These are phyloP conservation scores for Ephialtes manifestator DNA, from an alignment of 2,888 invertebrate species.

Conservation along the genomic window DNA sequence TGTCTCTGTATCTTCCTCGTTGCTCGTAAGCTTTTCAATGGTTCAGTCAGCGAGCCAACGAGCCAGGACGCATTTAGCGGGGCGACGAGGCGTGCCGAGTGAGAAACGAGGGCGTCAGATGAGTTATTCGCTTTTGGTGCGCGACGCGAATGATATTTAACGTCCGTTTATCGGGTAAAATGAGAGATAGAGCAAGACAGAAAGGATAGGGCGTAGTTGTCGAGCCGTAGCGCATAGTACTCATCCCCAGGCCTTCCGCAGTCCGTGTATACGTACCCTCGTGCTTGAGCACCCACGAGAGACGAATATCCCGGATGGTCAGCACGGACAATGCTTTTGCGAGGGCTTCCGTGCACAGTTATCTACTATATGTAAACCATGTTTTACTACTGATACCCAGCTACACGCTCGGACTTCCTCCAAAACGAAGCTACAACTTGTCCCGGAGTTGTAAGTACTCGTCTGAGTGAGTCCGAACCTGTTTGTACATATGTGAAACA, in stretches of 20 bases:
- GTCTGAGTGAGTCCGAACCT: conserved; percentile 35
- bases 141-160: conserved; percentile 74
- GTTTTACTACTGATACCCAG: conserved; percentile 44
- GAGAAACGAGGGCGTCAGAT: conserved; percentile 64
- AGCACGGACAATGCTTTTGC: conserved; percentile 46
- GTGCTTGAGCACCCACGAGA: conserved; percentile 56
- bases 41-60: conserved; percentile 41
- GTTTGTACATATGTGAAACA: conserved; percentile 52
- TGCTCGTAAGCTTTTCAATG: conserved; percentile 50
- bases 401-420: conserved; percentile 1
- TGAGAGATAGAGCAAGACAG: conserved; percentile 52
- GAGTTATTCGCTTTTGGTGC: conserved; percentile 71
- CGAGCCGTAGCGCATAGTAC: conserved; percentile 21
- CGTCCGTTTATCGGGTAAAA: conserved; percentile 69
- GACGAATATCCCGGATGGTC: conserved; percentile 63
- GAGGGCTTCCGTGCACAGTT: conserved; percentile 38
- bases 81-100: conserved; percentile 61
- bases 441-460: conserved; percentile 62
- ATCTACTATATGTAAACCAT: conserved; percentile 59
- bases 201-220: conserved; percentile 21
- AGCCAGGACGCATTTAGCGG: conserved; percentile 45
- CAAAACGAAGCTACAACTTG: conserved; percentile 59
- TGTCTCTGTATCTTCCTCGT: conserved; percentile 28
- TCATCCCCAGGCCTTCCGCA: background rate
- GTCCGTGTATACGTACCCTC: background rate